These are phyloP conservation scores for Sinelater perroti DNA, from an alignment of 2,888 invertebrate species.

Conservation along the genomic window DNA sequence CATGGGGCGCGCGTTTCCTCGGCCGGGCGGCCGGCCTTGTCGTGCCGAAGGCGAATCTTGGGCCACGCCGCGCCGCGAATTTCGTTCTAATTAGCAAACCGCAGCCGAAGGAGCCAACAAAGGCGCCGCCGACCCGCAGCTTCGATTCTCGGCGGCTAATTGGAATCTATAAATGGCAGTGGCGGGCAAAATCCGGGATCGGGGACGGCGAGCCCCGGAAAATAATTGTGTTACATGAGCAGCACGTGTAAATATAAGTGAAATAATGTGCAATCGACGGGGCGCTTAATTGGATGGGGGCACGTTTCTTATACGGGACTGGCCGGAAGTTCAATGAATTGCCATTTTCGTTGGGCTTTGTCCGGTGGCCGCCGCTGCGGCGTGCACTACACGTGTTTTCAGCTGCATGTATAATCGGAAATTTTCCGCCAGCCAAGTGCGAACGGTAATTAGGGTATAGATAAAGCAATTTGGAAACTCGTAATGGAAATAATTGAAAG, in stretches of 20 bases:
- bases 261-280: slow-evolving; percentile 8
- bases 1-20: too few relatives aligned
- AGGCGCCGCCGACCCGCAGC: slow-evolving; percentile 2
- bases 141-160: slow-evolving; percentile 10
- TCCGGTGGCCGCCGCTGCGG: neutral
- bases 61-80: too few relatives aligned
- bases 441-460: slow-evolving; percentile 8
- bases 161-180: slow-evolving; percentile 17
- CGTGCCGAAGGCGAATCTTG: too few relatives aligned
- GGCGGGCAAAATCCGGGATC: neutral
- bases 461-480: slow-evolving; percentile 11
- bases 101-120: neutral
- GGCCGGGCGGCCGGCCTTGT: too few relatives aligned
- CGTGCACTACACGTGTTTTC: slow-evolving; percentile 1
- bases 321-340: slow-evolving; percentile 8
- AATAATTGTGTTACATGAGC: slow-evolving; percentile 16
- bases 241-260: slow-evolving; percentile 11
- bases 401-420: slow-evolving; percentile 12
- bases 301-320: neutral
- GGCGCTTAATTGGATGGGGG: neutral
- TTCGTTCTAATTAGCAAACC: slow-evolving; percentile 10
- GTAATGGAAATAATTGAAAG: slow-evolving; percentile 12
- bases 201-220: slow-evolving; percentile 2
- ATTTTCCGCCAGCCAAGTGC: slow-evolving; percentile 5
- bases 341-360: slow-evolving; percentile 9